Conservation (phyloP, 2,888 invertebrate genomes). For the Drosophila vallismaia region DNA sequence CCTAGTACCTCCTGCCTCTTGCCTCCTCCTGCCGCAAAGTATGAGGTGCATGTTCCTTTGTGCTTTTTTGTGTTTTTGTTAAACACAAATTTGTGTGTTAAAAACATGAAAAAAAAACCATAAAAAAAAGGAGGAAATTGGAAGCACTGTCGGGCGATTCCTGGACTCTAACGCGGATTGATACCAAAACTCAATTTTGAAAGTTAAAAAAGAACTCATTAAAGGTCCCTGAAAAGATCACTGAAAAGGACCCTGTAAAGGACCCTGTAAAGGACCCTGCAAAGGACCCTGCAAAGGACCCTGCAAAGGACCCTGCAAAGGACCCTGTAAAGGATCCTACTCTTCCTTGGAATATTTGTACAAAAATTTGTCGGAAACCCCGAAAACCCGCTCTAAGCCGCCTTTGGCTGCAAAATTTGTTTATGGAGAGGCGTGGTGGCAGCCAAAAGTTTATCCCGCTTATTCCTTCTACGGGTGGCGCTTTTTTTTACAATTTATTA, state of each 20-base stretch:
- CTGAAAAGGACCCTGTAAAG: no score
- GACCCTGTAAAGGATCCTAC: no score
- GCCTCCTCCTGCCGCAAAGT: conserved; percentile 27
- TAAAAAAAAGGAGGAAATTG: conserved; percentile 45
- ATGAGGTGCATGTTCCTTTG: conserved; percentile 37
- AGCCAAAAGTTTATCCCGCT: conserved; percentile 51
- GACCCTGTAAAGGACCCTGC: no score
- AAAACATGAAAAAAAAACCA: conserved; percentile 56
- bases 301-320: no score
- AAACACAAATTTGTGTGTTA: conserved; percentile 66
- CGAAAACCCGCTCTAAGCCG: conserved; percentile 47
- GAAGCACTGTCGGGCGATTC: conserved; percentile 6
- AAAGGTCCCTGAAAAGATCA: no score
- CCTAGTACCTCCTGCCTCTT: background rate
- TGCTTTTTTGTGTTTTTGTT: conserved; percentile 34
- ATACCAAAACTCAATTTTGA: background rate
- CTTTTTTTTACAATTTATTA: conserved; percentile 38
- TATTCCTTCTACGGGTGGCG: conserved; percentile 4
- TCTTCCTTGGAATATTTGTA: no score
- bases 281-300: no score
- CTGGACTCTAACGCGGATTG: background rate
- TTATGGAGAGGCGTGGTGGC: conserved; percentile 58
- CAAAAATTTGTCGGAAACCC: no score
- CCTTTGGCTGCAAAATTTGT: conserved; percentile 46
- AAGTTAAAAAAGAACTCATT: background rate